These are phyloP conservation scores for Apotomis betuletana DNA, from an alignment of 2,888 invertebrate species.

Conservation along the genomic window DNA sequence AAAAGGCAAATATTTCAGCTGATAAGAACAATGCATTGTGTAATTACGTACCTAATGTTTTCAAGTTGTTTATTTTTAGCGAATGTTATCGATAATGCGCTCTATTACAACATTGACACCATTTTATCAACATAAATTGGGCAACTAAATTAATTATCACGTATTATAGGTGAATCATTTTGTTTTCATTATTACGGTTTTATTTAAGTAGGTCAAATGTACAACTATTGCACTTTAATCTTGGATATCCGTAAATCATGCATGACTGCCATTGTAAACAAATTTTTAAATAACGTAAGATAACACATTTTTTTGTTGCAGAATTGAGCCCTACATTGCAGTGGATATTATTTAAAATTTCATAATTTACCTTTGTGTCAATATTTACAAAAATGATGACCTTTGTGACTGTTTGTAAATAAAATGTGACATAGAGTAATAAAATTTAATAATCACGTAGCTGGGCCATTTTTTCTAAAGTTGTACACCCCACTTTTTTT, in stretches of 20 bases:
- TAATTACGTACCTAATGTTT: not conserved
- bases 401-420: too few species aligned
- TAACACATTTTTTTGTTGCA: too few species aligned
- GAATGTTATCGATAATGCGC: constrained; percentile 3
- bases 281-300: too few species aligned
- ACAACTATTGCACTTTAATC: not conserved
- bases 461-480: too few species aligned
- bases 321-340: too few species aligned
- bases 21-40: not conserved
- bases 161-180: not conserved
- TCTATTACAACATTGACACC: constrained; percentile 4
- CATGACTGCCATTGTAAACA: too few species aligned
- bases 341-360: too few species aligned
- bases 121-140: constrained; percentile 3
- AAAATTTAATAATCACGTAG: too few species aligned
- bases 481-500: too few species aligned
- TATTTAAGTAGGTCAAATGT: not conserved
- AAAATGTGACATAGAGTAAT: too few species aligned
- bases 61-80: not conserved
- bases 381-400: too few species aligned
- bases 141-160: not conserved
- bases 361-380: too few species aligned
- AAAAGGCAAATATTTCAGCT: not conserved
- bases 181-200: not conserved
- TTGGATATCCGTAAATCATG: not conserved